Conservation (phyloP, 2,888 invertebrate species). For the Hydraecia micacea region DNA sequence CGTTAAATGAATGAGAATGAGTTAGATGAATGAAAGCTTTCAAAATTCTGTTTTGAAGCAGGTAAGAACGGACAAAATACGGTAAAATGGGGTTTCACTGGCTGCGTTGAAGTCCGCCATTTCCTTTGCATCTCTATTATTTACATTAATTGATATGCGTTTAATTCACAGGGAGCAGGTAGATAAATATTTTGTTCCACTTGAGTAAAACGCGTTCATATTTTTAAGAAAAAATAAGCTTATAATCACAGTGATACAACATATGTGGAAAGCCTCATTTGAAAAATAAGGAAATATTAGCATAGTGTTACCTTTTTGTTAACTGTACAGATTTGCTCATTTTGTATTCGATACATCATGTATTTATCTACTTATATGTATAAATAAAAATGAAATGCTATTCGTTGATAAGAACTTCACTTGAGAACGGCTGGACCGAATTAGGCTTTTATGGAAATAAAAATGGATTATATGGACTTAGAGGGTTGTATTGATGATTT, state of each 20-base stretch:
- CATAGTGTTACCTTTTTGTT: conserved; percentile 4
- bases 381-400: neutral
- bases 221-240: conserved; percentile 29
- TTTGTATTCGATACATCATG: conserved; percentile 14
- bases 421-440: neutral
- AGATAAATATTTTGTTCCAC: conserved; percentile 29
- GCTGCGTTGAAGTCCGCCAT: conserved; percentile 33
- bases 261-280: conserved; percentile 11
- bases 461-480: no score
- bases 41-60: conserved; percentile 48
- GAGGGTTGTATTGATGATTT: no score
- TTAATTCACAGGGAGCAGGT: conserved; percentile 26
- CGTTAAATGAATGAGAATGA: conserved; percentile 59
- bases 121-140: conserved; percentile 47
- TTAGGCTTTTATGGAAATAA: neutral
- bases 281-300: conserved; percentile 26
- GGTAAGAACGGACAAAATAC: conserved; percentile 48
- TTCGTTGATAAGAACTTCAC: neutral
- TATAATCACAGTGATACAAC: conserved; percentile 14
- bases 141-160: conserved; percentile 52
- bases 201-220: conserved; percentile 31
- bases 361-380: neutral
- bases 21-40: conserved; percentile 60
- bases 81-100: conserved; percentile 37
- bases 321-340: neutral